Base-by-base conservation (phyloP, 1,140 invertebrate species). In the Psilanteris sp. region DNA sequence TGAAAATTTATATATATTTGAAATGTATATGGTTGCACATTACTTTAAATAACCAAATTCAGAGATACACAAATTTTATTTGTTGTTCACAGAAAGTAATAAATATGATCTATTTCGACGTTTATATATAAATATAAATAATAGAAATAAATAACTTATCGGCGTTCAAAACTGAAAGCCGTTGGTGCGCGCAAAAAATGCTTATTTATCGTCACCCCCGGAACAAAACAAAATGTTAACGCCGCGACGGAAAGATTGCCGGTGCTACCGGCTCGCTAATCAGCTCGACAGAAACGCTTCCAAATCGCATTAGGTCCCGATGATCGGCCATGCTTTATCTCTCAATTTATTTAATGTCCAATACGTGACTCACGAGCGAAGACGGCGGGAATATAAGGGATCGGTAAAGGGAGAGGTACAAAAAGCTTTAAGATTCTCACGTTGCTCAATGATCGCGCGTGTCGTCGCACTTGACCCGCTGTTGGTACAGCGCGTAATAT, bases 391-490 rank as follows among this genome's bases (percentile, higher is more conserved):
- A 22, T 3, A 1, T 0, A 15, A 37, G 27, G 8, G 36, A 10
- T 7, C 22, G 22, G 20, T 3, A 11, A 52, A 41, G 32, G 27
- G 36, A 46, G 31, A 6, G 27, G 13, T 26, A 43, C 31, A 67
- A 76, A 66, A 70, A 52, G 27, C 14, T 11, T 26, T 4, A 10
- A 34, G 43, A 61, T 77, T 77, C 73, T 77, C 73, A 77, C 66
- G 66, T 77, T 71, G 50, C 73, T 71, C 66, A 77, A 57, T 68
- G 62, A 72, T 68, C 68, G 68, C 55, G 54, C 67, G 75, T 77
- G 61, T 72, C 68, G 75, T 77, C 62, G 75, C 67, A 66, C 67
- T 77, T 77, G 67, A 77, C 73, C 66, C 59, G 59, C 41, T 76
- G 73, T 66, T 71, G 43, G 68, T 68, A 44, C 48, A 34, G 48